phyloP scores from a whole-genome alignment of 30 jellyfish, hydroid and myxozoan genomes.

The Sanderia malayensis region DNA sequence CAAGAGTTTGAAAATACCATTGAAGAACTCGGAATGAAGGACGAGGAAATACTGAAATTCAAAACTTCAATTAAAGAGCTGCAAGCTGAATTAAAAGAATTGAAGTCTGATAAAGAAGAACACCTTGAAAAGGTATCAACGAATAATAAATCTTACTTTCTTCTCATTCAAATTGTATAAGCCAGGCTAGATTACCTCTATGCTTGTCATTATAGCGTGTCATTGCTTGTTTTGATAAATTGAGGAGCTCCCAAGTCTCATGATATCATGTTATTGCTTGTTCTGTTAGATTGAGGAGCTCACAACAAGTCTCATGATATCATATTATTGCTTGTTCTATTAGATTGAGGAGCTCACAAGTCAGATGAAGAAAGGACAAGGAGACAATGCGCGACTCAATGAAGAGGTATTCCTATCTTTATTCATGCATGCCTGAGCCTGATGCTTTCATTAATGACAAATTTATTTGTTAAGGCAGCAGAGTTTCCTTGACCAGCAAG shows the following conservation, averaged over 20 bases:
- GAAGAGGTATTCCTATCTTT: no score
- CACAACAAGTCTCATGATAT: background rate
- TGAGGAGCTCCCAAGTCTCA: background rate
- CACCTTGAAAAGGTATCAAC: conserved; percentile 62
- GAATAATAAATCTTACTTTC: no score
- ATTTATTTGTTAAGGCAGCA: no score
- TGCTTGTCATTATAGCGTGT: no score
- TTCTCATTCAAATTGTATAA: no score
- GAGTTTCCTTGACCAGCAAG: no score
- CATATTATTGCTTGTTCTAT: background rate
- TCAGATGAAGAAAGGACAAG: conserved; percentile 33
- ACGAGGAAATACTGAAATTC: conserved; percentile 62
- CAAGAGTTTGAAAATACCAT: conserved; percentile 94
- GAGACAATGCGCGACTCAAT: conserved; percentile 27
- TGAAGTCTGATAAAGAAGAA: conserved; percentile 56
- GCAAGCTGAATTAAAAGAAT: conserved; percentile 46
- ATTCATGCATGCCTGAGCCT: no score
- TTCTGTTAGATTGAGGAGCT: background rate
- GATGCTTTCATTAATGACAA: no score
- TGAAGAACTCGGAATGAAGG: conserved; percentile 86
- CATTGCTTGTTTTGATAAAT: background rate
- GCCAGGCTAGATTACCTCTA: no score
- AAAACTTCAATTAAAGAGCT: conserved; percentile 16
- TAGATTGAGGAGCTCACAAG: conserved; percentile 46
- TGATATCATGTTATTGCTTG: background rate